phyloP scores from a whole-genome alignment of 1,140 invertebrate genomes.

The Micrasema minimum region DNA sequence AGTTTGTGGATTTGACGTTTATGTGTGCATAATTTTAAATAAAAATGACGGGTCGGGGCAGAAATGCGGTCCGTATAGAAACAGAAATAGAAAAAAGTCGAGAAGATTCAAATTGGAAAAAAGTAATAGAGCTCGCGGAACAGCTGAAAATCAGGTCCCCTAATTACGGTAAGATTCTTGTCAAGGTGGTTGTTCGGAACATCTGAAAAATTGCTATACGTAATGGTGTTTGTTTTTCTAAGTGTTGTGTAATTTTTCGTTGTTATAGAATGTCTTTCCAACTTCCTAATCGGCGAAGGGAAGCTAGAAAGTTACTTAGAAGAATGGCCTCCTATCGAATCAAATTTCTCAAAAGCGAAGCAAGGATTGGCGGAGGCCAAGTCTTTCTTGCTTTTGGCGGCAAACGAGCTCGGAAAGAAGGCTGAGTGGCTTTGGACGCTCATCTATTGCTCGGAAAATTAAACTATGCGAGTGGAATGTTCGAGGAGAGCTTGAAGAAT shows the following conservation, averaged over 20 bases:
- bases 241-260: conserved; percentile 35
- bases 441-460: conserved; percentile 90
- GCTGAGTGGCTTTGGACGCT: conserved; percentile 85
- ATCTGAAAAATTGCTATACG: not conserved
- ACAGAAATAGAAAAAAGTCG: conserved; percentile 90
- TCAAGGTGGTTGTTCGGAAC: conserved; percentile 25
- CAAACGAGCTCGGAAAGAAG: conserved; percentile 81
- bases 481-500: conserved; percentile 84
- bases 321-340: conserved; percentile 85
- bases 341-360: conserved; percentile 83
- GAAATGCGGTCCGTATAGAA: conserved; percentile 76
- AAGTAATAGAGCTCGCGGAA: conserved; percentile 89
- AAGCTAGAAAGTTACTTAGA: conserved; percentile 90
- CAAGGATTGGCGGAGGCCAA: conserved; percentile 81
- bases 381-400: conserved; percentile 78
- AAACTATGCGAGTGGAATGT: conserved; percentile 88
- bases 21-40: conserved; percentile 36
- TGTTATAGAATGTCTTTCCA: conserved; percentile 81
- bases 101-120: conserved; percentile 91
- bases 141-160: conserved; percentile 82
- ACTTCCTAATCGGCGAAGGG: conserved; percentile 90
- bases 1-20: conserved; percentile 43
- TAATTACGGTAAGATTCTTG: conserved; percentile 69
- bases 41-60: conserved; percentile 68
- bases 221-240: not conserved